Evolutionary conservation across 1,140 invertebrate genomes (phyloP), one percentile per base, ranked within the genome.

Genomic region (Cydia fagiglandana): DNA sequence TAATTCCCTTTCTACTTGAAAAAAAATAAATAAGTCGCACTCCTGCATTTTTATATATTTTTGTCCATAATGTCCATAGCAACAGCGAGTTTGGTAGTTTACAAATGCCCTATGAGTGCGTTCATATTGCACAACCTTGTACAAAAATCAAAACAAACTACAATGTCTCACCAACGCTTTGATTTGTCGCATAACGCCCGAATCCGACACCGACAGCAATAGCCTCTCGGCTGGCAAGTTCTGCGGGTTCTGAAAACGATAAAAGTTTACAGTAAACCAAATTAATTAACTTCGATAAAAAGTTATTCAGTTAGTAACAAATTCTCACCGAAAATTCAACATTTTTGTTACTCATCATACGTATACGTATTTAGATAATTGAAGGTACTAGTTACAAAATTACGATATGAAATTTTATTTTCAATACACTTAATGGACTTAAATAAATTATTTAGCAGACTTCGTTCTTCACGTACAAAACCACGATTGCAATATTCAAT

Each of bases 101-200:
- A 53, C 5, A 17, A 53, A 53, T 17, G n/a, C 45, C 50, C 17
- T 4, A 6, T 53, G 50, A 53, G 50, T 2, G 50, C n/a, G 50
- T 38, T 34, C 5, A 68, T 34, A 38, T 68, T 68, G 64, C 30
- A 68, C 64, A 68, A 38, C 13, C 13, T 68, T 68, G 30, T 68
- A 34, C 30, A 28, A 30, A 64, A 66, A 66, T 66, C 64, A 66
- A 41, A 66, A 66, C 64, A 24, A 24, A 24, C 24, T 24, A 24
- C 24, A 70, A 38, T 70, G n/a, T 84, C 84, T 89, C 80, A 93
- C 93, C 81, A 93, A 83, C 17, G 93, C 93, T 73, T 89, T 91
- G 34, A 92, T 82, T 73, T 89, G 76, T 81, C 87, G 88, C 24
- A 93, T 64, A 68, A 93, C 83, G 20, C 93, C 93, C 17, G 83